Conservation (phyloP, 1,140 invertebrate genomes). For the Andricus grossulariae region DNA sequence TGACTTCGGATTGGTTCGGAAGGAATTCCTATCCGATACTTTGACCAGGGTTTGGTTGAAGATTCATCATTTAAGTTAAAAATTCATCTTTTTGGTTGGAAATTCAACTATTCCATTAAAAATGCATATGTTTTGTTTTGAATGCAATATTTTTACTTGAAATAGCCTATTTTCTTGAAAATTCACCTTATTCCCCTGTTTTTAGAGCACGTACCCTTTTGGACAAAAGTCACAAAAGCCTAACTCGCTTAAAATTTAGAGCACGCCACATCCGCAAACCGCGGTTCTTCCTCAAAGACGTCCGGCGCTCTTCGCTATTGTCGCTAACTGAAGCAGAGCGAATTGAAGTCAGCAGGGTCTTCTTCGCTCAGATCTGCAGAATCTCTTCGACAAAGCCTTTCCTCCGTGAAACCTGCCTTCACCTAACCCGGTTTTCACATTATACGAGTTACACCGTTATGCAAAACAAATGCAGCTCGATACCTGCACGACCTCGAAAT, state of each 20-base stretch:
- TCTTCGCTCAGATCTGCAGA: slow-evolving; percentile 46
- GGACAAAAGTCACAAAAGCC: no score
- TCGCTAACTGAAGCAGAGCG: slow-evolving; percentile 68
- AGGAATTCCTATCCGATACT: no score
- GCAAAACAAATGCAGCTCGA: slow-evolving; percentile 61
- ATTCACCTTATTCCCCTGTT: no score
- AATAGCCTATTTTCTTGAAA: no score
- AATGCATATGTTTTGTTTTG: no score
- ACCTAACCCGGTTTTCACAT: slow-evolving; percentile 44
- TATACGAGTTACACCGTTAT: slow-evolving; percentile 64
- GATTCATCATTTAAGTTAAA: no score
- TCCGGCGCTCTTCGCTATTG: slow-evolving; percentile 61
- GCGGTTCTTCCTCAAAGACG: slow-evolving; percentile 46
- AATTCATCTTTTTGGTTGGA: no score
- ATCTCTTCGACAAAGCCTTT: slow-evolving; percentile 38
- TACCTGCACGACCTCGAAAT: slow-evolving; percentile 51
- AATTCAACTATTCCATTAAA: no score
- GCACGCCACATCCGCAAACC: slow-evolving; percentile 67
- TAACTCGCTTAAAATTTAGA: slow-evolving; percentile 43
- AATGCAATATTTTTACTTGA: no score
- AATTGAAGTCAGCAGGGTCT: slow-evolving; percentile 52
- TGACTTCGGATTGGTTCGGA: no score
- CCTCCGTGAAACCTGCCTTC: slow-evolving; percentile 37
- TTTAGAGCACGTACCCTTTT: no score
- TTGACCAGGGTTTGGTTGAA: no score